Evolutionary conservation across 2,113 vertebrate genomes (phyloP), one percentile per base, ranked within the genome.

Genomic region (Sitta europaea): DNA sequence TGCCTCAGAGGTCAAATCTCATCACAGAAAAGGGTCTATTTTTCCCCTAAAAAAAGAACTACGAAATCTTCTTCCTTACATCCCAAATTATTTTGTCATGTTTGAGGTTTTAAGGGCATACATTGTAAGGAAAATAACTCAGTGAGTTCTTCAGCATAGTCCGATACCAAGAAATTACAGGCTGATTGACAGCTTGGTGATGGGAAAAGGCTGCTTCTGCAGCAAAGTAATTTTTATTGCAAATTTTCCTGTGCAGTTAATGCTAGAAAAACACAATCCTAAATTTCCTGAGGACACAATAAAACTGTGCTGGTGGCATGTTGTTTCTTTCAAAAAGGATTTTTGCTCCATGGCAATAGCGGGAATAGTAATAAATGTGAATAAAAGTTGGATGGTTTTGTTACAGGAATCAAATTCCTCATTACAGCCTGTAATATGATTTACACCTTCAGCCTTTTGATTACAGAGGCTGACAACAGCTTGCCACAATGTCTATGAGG

Each of bases 221-320:
- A 91, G 71, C n/a, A 6, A 95, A 96, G 86, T 74, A 5, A 15
- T 80, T 92, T 96, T 94, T 94, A 88, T 68, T 94, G 82, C 86
- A 96, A 88, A 86, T 95, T 93, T 90, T 81, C 61, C 75, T 70
- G 68, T 86, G 72, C 68, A 83, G 75, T 65, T 90, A 80, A 90
- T 74, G 63, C 0, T 31, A 92, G 90, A 71, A 90, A 95, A 94
- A 95, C 59, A 92, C 75, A 92, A 86, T 51, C 40, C 51, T 43
- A 63, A 63, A 78, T 92, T 88, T 96, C 86, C 88, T 42, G 57
- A 93, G 90, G 82, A 95, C 53, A 59, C 40, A 86, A 88, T 74
- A 62, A 83, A 86, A 83, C 50, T 48, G 43, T 68, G 67, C 81
- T 86, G 51, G 38, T 88, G 81, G 90, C 71, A 42, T 23, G 29